Percentiles rank a stretch among this genome's conserved stretches.
These are phyloP conservation scores for Enteromius fasciolatus DNA, from an alignment of 2,797 vertebrate genomes.

Conservation along the genomic window DNA sequence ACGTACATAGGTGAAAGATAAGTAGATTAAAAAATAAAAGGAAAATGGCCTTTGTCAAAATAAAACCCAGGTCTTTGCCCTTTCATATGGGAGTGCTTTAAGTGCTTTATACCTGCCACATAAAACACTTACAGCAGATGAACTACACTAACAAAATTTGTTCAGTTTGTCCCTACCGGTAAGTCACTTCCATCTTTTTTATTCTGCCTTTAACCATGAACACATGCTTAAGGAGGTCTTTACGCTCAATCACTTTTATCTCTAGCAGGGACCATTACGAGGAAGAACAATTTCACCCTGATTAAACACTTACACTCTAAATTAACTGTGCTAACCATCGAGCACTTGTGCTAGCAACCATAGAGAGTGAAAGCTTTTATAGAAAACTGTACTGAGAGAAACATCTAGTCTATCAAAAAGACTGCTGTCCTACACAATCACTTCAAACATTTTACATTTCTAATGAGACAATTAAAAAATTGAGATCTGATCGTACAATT, in stretches of 20 bases:
- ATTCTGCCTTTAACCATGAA: conserved; percentile 40
- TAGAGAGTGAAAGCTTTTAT: conserved; percentile 15
- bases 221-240: conserved; percentile 46
- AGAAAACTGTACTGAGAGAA: conserved; percentile 4
- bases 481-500: conserved; percentile 37
- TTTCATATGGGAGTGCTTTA: not conserved
- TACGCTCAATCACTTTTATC: conserved; percentile 58
- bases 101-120: not conserved
- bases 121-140: not conserved
- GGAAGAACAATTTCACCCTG: conserved; percentile 55
- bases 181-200: conserved; percentile 29
- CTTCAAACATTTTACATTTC: conserved; percentile 32
- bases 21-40: not conserved
- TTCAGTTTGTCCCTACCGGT: conserved; percentile 25
- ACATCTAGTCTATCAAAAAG: not conserved
- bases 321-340: conserved; percentile 49
- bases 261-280: conserved; percentile 52
- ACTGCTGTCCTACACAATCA: conserved; percentile 12
- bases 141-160: conserved; percentile 14
- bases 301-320: conserved; percentile 51
- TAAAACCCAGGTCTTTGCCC: not conserved
- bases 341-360: conserved; percentile 19
- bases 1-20: not conserved
- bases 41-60: not conserved
- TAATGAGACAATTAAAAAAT: conserved; percentile 39